Base-by-base conservation (phyloP, 2,888 invertebrate genomes). In the Orthosia gothica region DNA sequence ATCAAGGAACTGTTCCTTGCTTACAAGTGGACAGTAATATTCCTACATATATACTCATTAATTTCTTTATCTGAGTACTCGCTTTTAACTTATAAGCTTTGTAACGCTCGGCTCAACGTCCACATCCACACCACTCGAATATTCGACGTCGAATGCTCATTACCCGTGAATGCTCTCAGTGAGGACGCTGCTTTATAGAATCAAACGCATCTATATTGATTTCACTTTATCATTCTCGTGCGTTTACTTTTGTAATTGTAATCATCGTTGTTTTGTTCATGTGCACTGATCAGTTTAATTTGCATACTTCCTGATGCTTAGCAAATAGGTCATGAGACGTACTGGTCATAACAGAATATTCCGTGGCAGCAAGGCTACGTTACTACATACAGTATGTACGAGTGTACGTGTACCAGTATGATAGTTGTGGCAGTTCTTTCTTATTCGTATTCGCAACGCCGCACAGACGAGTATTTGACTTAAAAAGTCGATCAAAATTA, bases 401-500 rank as follows among this genome's bases (percentile, higher is more conserved):
- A 70, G 74, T 20, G 45, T 79, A 79, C 59, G 70, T 85, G 57
- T 71, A 80, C 73, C 86, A 76, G 77, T 71, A 77, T 78, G 79
- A 74, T 85, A 81, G 85, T 79, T 81, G 84, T 82, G 87, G 87
- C 81, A 88, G 87, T 89, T 91, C 84, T 91, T 93, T 91, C 84
- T 89, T 88, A 91, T 91, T 92, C 88, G 77, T 82, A 85, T 87
- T 88, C 82, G 90, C 90, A 91, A 89, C 89, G 88, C 87, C n/a
- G n/a, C n/a, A n/a, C n/a, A n/a, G n/a, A n/a, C n/a, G n/a, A n/a
- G n/a, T n/a, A n/a, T n/a, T n/a, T n/a, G n/a, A n/a, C n/a, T n/a
- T n/a, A n/a, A n/a, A n/a, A n/a, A n/a, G n/a, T n/a, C n/a, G n/a
- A n/a, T n/a, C n/a, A n/a, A n/a, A n/a, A n/a, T n/a, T n/a, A n/a